phyloP scores from a whole-genome alignment of 2,113 vertebrate genomes.

The Psilopsiagon aurifrons region DNA sequence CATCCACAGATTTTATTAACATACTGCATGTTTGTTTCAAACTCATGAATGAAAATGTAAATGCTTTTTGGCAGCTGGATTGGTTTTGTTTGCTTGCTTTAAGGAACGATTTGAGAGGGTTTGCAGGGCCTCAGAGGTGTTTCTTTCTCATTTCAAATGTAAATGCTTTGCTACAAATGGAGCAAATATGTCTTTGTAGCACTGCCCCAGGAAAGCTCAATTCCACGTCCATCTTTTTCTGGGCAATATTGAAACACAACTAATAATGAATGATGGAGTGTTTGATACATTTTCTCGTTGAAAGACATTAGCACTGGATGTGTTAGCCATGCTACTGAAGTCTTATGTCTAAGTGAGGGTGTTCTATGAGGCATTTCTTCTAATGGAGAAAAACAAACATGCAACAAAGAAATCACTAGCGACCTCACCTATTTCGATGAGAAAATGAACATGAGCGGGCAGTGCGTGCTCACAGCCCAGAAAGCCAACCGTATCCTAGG shows the following conservation, averaged over 20 bases:
- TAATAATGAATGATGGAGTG: neutral
- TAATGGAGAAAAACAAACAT: neutral
- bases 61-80: neutral
- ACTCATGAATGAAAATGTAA: neutral
- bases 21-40: neutral
- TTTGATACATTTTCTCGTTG: neutral
- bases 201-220: neutral
- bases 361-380: neutral
- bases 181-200: neutral
- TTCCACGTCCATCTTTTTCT: neutral
- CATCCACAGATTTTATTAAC: neutral
- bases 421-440: neutral
- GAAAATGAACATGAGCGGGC: no score
- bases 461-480: no score
- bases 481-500: no score
- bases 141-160: conserved; percentile 13
- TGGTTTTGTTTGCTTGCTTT: neutral
- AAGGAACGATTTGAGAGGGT: neutral
- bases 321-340: neutral
- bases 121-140: neutral
- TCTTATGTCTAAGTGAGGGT: neutral
- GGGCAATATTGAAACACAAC: neutral
- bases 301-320: neutral
- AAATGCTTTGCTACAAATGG: conserved; percentile 24
- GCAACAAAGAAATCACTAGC: neutral